These are phyloP conservation scores for Ditylenchus dipsaci DNA, from an alignment of 1,140 invertebrate species.

Conservation along the genomic window DNA sequence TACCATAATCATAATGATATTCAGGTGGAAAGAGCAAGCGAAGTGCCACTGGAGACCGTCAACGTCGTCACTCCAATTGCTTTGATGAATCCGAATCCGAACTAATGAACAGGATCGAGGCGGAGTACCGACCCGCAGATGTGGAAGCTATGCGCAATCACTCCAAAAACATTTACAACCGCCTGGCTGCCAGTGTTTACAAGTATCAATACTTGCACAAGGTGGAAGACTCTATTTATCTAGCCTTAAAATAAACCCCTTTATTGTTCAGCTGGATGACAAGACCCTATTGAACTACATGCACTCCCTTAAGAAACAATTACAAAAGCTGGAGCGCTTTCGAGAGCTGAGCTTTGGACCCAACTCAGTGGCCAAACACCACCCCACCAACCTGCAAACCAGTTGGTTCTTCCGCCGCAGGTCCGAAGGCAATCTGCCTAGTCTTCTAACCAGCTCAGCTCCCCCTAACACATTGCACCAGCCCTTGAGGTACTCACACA, in stretches of 20 bases:
- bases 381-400: constrained; percentile 37
- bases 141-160: constrained; percentile 18
- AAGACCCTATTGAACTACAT: constrained; percentile 53
- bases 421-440: constrained; percentile 29
- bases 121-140: constrained; percentile 29
- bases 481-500: not conserved
- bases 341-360: constrained; percentile 52
- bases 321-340: constrained; percentile 53
- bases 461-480: constrained; percentile 3
- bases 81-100: constrained; percentile 41
- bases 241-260: not conserved
- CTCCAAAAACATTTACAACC: constrained; percentile 40
- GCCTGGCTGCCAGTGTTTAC: constrained; percentile 47
- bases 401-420: constrained; percentile 57
- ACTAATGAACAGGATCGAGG: constrained; percentile 45
- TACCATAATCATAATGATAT: too few relatives aligned
- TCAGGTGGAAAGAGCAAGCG: constrained; percentile 3
- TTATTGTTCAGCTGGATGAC: constrained; percentile 47
- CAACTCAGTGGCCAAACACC: constrained; percentile 50
- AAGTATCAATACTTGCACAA: constrained; percentile 56
- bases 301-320: constrained; percentile 46
- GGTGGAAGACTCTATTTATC: constrained; percentile 26
- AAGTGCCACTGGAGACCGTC: constrained; percentile 14
- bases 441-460: not conserved
- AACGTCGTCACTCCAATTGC: constrained; percentile 6